These are phyloP conservation scores for Magallana gigas DNA, from an alignment of 1,140 invertebrate species.

Conservation along the genomic window DNA sequence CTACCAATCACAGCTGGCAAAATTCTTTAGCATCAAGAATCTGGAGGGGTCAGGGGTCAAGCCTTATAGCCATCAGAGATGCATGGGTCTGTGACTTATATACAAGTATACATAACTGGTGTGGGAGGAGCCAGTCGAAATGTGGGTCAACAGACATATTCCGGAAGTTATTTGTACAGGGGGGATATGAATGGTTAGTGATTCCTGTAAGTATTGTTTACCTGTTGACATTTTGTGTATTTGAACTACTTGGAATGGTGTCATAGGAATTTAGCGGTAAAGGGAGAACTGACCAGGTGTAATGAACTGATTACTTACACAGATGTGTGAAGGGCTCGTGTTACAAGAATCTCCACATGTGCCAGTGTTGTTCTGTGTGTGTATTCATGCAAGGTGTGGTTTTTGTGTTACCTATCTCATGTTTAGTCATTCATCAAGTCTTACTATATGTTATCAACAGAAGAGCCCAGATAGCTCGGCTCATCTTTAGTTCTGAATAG, in stretches of 20 bases:
- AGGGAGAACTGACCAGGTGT: neutral
- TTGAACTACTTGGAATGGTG: neutral
- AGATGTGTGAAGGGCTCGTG: neutral
- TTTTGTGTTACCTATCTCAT: constrained; percentile 20
- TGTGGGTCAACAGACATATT: constrained; percentile 29
- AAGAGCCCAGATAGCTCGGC: neutral
- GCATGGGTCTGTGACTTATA: constrained; percentile 6
- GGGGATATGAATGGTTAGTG: constrained; percentile 24
- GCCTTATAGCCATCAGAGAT: neutral
- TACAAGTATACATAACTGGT: neutral
- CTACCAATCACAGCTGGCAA: neutral
- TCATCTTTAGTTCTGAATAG: no score
- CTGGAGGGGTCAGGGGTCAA: neutral
- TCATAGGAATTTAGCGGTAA: neutral
- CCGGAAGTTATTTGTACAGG: constrained; percentile 27
- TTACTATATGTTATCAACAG: neutral
- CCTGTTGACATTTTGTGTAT: constrained; percentile 34
- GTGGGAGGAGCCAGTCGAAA: constrained; percentile 25
- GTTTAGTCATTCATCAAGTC: constrained; percentile 26
- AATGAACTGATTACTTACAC: neutral
- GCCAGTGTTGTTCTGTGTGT: constrained; percentile 18
- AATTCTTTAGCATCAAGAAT: neutral
- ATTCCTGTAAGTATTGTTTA: neutral
- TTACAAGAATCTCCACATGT: constrained; percentile 22
- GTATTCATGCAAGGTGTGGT: constrained; percentile 32